Evolutionary conservation across 2,888 invertebrate species (phyloP), one percentile per base, ranked within the genome.

Genomic region (Drosophila quasianomalipes): DNA sequence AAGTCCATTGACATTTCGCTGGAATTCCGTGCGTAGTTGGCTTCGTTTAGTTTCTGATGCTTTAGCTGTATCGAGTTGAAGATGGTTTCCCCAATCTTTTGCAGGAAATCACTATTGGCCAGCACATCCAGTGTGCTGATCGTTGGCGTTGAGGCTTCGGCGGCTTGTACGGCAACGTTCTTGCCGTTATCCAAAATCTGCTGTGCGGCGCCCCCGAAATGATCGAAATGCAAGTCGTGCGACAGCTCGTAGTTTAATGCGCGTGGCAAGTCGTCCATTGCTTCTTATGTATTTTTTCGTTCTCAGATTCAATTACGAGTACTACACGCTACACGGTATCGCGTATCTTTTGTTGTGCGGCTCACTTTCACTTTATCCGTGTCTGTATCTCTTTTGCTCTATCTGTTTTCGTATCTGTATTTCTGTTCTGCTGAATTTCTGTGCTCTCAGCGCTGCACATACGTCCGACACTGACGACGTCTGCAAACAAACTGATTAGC

Each of bases 171-270:
- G 12, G 72, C 73, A 10, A 76, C 31, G 59, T 66, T 82, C 66
- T 79, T 80, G 44, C 84, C 83, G 61, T 82, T 91, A 52, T 90
- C 91, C 14, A 92, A 83, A 64, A 92, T 90, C 60, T 92, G 90
- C 39, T 91, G 92, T 30, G 93, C 90, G 79, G 74, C 83, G 19
- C 66, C 81, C 22, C 73, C 90, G 65, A 91, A 92, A 72, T 91
- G 86, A 79, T 93, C 92, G 80, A 93, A 91, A 82, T 93, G 92
- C 76, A 92, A 76, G 79, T 91, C 92, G 66, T 90, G 88, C 76
- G 93, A 91, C 77, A 91, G 85, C 59, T 93, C 92, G 85, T 92
- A 91, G 81, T 92, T 91, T 74, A 93, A 90, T 89, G 92, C 85
- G 68, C 89, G 91, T 79, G 90, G 90, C 74, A 92, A 81, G 61